Evolutionary conservation across 2,797 vertebrate genomes (phyloP).

Genomic region (Sebastes minor): DNA sequence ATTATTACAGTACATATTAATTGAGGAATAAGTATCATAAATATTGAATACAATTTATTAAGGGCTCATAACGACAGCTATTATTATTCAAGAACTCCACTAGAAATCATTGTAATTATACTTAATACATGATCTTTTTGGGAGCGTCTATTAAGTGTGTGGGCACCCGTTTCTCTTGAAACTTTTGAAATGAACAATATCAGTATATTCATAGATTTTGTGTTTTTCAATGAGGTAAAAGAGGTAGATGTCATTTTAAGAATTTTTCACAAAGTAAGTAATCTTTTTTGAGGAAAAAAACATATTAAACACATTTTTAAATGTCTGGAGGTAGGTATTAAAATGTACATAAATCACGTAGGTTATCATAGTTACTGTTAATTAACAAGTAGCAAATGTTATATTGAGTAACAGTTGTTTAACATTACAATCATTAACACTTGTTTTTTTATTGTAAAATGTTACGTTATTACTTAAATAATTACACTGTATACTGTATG

Average conservation of each 20-base stretch:
- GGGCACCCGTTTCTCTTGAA: neutral
- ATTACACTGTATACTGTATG: neutral
- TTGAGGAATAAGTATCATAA: neutral
- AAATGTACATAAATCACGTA: neutral
- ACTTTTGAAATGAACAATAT: neutral
- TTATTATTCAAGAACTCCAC: neutral
- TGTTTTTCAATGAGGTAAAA: neutral
- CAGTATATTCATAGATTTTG: neutral
- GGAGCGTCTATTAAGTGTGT: neutral
- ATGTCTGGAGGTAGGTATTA: no score
- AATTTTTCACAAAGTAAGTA: no score
- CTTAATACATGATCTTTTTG: neutral
- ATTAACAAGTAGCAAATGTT: neutral
- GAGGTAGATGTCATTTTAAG: neutral
- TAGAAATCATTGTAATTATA: neutral
- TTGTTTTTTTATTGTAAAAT: neutral
- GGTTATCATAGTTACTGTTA: neutral
- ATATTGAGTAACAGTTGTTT: neutral
- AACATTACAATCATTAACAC: neutral
- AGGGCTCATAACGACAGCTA: neutral
- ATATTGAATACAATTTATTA: neutral
- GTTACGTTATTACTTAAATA: neutral
- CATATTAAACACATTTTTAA: neutral
- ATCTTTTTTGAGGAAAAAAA: neutral
- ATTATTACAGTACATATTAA: neutral